Conservation (phyloP, 2,113 vertebrate species). For the Thinocorus orbignyianus region DNA sequence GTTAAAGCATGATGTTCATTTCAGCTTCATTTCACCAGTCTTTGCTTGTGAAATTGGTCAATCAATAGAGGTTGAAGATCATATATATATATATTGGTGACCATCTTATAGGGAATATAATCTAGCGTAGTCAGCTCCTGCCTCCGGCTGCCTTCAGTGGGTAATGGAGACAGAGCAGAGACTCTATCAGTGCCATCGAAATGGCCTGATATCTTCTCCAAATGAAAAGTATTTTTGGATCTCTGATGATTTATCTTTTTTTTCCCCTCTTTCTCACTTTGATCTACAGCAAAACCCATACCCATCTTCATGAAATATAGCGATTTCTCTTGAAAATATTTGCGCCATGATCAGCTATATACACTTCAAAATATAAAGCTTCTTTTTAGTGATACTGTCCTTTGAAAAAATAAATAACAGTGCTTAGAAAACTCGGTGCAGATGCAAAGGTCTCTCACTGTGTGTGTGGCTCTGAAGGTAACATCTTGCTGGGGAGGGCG, state of each 20-base stretch:
- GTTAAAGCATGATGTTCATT: conserved; percentile 97
- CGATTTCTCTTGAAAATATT: conserved; percentile 89
- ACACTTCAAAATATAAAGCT: conserved; percentile 62
- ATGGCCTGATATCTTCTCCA: conserved; percentile 84
- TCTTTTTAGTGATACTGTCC: conserved; percentile 48
- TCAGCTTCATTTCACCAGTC: conserved; percentile 95
- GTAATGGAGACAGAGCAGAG: conserved; percentile 84
- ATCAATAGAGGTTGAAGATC: conserved; percentile 96
- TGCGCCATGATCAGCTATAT: conserved; percentile 73
- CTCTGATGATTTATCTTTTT: conserved; percentile 82
- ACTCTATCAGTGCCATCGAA: conserved; percentile 82
- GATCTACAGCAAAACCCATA: conserved; percentile 73
- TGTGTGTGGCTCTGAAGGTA: neutral
- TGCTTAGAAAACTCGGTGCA: conserved; percentile 41
- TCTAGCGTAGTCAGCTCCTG: conserved; percentile 77
- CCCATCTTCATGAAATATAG: conserved; percentile 83
- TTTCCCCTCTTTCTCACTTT: conserved; percentile 66
- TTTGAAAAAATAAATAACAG: conserved; percentile 21
- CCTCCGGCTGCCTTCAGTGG: conserved; percentile 73
- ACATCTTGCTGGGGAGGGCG: neutral
- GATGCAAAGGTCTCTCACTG: conserved; percentile 32
- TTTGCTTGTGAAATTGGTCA: conserved; percentile 95
- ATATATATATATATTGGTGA: conserved; percentile 85
- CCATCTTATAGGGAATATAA: conserved; percentile 86
- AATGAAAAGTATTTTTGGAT: conserved; percentile 90